phyloP scores from a whole-genome alignment of 2,113 vertebrate species.

The Bufo gargarizans region DNA sequence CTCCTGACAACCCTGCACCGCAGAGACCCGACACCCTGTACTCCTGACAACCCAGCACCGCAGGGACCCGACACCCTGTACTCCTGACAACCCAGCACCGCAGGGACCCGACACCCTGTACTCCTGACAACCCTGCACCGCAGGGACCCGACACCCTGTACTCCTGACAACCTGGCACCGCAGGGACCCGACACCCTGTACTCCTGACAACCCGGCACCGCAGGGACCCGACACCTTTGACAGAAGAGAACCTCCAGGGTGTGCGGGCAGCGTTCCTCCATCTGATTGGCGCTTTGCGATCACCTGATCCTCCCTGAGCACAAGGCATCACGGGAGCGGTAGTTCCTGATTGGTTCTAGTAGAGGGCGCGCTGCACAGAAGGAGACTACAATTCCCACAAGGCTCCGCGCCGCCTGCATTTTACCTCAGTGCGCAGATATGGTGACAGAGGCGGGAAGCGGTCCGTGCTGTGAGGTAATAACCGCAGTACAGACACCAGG shows the following conservation, averaged over 20 bases:
- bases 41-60: no score
- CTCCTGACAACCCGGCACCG: not conserved
- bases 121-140: no score
- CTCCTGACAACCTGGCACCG: not conserved
- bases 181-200: not conserved
- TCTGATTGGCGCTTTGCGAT: not conserved
- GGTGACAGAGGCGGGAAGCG: no score
- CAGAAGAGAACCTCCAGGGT: not conserved
- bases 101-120: no score
- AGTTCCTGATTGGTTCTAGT: not conserved
- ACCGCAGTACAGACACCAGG: no score
- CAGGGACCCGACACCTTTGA: not conserved
- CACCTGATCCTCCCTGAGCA: not conserved
- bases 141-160: no score
- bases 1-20: no score
- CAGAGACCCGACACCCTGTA: no score
- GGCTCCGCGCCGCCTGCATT: not conserved
- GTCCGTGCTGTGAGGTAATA: not conserved
- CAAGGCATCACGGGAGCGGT: not conserved
- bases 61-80: no score
- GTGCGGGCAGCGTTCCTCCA: not conserved
- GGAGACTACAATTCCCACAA: not conserved
- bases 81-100: no score
- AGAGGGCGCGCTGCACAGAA: no score
- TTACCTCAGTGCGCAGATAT: not conserved